These are phyloP conservation scores for Ormyrus pomaceus DNA, from an alignment of 2,888 invertebrate species.

Conservation along the genomic window DNA sequence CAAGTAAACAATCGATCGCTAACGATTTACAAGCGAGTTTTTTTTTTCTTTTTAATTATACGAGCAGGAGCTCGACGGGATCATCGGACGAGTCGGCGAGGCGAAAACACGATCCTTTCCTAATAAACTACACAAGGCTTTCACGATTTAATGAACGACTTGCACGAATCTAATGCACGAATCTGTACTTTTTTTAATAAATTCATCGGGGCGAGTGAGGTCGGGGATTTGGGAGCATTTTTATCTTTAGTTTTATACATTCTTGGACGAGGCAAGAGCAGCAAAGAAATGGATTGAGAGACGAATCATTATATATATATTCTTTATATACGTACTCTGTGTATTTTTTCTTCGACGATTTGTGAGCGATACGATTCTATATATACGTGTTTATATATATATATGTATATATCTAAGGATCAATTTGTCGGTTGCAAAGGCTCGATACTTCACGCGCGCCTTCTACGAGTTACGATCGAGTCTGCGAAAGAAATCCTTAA, in stretches of 20 bases:
- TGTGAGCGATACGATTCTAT: slow-evolving; percentile 15
- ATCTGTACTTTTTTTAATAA: slow-evolving; percentile 60
- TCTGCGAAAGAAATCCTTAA: slow-evolving; percentile 37
- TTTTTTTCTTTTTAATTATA: no score
- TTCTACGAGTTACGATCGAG: slow-evolving; percentile 47
- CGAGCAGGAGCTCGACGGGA: slow-evolving; percentile 12
- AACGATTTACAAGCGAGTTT: no score
- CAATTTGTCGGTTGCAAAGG: slow-evolving; percentile 31
- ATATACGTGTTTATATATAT: slow-evolving; percentile 23
- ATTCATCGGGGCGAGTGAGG: slow-evolving; percentile 62
- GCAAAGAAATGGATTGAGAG: slow-evolving; percentile 47
- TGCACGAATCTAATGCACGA: slow-evolving; percentile 70
- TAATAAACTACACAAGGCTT: slow-evolving; percentile 71
- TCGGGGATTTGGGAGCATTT: slow-evolving; percentile 48
- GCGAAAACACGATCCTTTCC: slow-evolving; percentile 55
- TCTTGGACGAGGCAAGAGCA: slow-evolving; percentile 42
- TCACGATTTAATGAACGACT: slow-evolving; percentile 68
- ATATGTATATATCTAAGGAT: slow-evolving; percentile 37
- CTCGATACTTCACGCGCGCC: slow-evolving; percentile 16
- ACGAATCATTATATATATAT: slow-evolving; percentile 34
- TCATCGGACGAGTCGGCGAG: slow-evolving; percentile 37
- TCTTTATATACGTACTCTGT: slow-evolving; percentile 10
- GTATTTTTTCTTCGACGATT: slow-evolving; percentile 30
- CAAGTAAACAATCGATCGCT: slow-evolving; percentile 9
- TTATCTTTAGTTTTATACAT: slow-evolving; percentile 41